These are phyloP conservation scores for Scaptomyza montana DNA, from an alignment of 1,140 invertebrate genomes.

Conservation along the genomic window DNA sequence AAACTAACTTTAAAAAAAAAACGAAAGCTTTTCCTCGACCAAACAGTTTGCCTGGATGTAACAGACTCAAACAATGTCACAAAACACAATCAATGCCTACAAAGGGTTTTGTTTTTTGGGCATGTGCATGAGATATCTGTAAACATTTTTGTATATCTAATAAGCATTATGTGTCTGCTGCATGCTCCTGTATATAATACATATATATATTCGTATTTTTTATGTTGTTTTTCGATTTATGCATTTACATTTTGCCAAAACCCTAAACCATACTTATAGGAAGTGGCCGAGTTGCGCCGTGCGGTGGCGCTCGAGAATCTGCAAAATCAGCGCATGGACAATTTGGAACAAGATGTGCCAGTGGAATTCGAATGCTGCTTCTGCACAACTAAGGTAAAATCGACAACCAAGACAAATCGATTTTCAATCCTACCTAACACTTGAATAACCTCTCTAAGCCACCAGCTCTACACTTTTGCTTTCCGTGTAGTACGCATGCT, in stretches of 20 bases:
- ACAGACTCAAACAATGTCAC: background rate
- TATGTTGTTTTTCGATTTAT: constrained; percentile 37
- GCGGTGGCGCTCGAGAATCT: constrained; percentile 83
- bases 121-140: constrained; percentile 21
- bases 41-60: too few relatives aligned
- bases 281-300: constrained; percentile 83
- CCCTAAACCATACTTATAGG: constrained; percentile 79
- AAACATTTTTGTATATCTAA: background rate
- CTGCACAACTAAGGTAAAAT: constrained; percentile 95
- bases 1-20: too few relatives aligned
- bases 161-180: constrained; percentile 10
- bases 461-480: constrained; percentile 14
- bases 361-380: constrained; percentile 98
- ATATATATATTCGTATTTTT: constrained; percentile 29
- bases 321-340: constrained; percentile 86
- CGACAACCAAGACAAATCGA: constrained; percentile 38
- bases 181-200: constrained; percentile 20
- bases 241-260: constrained; percentile 63
- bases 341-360: constrained; percentile 91
- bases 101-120: constrained; percentile 7
- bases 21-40: too few relatives aligned
- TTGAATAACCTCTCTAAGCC: background rate
- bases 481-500: constrained; percentile 44
- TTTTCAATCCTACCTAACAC: constrained; percentile 10
- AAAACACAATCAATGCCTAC: background rate